Conservation (phyloP, 2,113 vertebrate genomes). For the Vimba vimba region DNA sequence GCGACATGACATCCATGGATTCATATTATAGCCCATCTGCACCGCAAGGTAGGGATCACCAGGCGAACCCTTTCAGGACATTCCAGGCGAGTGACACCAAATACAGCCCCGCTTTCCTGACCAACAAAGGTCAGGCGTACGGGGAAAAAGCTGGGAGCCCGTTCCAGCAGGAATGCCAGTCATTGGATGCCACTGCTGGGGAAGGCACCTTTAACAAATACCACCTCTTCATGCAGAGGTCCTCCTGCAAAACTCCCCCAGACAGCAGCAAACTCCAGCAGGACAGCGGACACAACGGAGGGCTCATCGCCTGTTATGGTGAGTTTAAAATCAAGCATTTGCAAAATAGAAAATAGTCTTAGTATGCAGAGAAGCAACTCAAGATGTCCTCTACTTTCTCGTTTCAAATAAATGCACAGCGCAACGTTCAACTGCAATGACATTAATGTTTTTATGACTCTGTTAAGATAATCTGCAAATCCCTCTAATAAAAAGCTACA, state of each 20-base stretch:
- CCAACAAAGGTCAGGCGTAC: constrained; percentile 93
- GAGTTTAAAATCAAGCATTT: constrained; percentile 68
- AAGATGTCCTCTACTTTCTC: neutral
- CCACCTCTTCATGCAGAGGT: constrained; percentile 90
- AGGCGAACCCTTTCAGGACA: constrained; percentile 90
- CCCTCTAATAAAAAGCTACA: constrained; percentile 11
- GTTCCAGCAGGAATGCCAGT: constrained; percentile 88
- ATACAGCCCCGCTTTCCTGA: constrained; percentile 91
- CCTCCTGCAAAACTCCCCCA: constrained; percentile 89
- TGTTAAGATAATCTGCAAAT: constrained; percentile 2
- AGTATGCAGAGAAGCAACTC: neutral
- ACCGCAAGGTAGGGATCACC: constrained; percentile 87
- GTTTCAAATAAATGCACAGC: neutral
- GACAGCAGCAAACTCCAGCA: constrained; percentile 87
- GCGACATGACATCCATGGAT: constrained; percentile 98
- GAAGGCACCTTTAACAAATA: constrained; percentile 91
- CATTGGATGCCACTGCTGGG: constrained; percentile 82
- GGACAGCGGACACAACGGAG: constrained; percentile 85
- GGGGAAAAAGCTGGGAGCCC: constrained; percentile 86
- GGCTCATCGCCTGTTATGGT: constrained; percentile 90
- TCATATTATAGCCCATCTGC: constrained; percentile 91
- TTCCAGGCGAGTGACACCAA: constrained; percentile 89
- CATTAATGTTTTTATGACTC: constrained; percentile 8
- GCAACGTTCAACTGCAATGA: neutral
- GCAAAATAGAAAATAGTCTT: neutral